Base-by-base conservation (phyloP, 1,140 invertebrate genomes). In the Anthonomus grandis region DNA sequence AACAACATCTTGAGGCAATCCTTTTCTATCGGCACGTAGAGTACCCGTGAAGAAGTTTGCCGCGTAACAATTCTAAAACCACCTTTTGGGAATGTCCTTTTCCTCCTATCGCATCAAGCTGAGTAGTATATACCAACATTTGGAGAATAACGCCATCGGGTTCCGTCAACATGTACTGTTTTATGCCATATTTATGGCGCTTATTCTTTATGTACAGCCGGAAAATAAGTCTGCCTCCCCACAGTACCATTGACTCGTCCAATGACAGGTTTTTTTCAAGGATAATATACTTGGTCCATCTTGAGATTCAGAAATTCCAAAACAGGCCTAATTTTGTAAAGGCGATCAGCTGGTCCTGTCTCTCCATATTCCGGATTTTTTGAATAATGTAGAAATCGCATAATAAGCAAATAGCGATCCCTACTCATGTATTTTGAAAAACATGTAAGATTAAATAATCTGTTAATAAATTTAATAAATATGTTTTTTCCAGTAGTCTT, bases 21-120 rank as follows among this genome's bases (percentile, higher is more conserved):
- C n/a, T n/a, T n/a, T 62, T 58, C 59, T 45, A 22, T 68, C 64
- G 53, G 57, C 57, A 31, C 45, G 44, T 53, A 74, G 44, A 36
- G 71, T 71, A 38, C 70, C 73, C n/a, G n/a, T n/a, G n/a, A n/a
- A n/a, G n/a, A n/a, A n/a, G n/a, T n/a, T n/a, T n/a, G n/a, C n/a
- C n/a, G n/a, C n/a, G n/a, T n/a, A n/a, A n/a, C n/a, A n/a, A n/a
- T n/a, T n/a, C n/a, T n/a, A n/a, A n/a, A n/a, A n/a, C n/a, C n/a
- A n/a, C n/a, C n/a, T n/a, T n/a, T n/a, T n/a, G n/a, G n/a, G n/a
- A n/a, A n/a, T n/a, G n/a, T n/a, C n/a, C n/a, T n/a, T n/a, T n/a
- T n/a, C n/a, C n/a, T n/a, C n/a, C n/a, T n/a, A n/a, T n/a, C n/a
- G n/a, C n/a, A n/a, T n/a, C n/a, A n/a, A n/a, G n/a, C n/a, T n/a